These are phyloP conservation scores for Synanthedon myopaeformis DNA, from an alignment of 2,888 invertebrate species.

Conservation along the genomic window DNA sequence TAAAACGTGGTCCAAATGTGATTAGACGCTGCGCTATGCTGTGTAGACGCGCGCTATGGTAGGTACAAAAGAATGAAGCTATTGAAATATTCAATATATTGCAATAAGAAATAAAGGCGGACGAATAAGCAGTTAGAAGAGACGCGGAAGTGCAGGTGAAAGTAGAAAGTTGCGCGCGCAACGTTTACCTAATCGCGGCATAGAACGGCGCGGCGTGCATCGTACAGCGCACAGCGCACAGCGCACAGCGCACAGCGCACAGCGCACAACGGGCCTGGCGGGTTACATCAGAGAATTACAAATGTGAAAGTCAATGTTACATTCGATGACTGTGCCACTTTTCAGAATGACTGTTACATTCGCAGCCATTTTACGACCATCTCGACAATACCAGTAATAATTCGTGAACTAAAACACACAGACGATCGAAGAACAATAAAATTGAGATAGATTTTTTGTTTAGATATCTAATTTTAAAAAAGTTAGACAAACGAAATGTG, in stretches of 20 bases:
- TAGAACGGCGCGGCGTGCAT: neutral
- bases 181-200: constrained; percentile 59
- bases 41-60: too few relatives aligned
- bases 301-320: constrained; percentile 69
- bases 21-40: too few relatives aligned
- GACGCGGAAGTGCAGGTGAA: constrained; percentile 64
- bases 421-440: neutral
- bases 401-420: too few relatives aligned
- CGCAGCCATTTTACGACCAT: neutral
- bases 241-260: too few relatives aligned
- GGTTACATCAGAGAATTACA: constrained; percentile 35
- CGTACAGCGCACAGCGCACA: too few relatives aligned
- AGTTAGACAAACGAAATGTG: too few relatives aligned
- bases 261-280: constrained; percentile 19
- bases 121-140: constrained; percentile 4
- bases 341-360: constrained; percentile 11
- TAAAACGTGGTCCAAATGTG: too few relatives aligned
- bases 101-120: neutral
- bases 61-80: too few relatives aligned
- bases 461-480: too few relatives aligned
- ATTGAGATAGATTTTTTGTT: too few relatives aligned
- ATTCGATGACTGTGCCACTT: constrained; percentile 33
- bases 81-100: neutral
- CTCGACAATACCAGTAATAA: neutral
- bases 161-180: constrained; percentile 63